A percentile compares a stretch with the other conserved stretches of the same genome.
Evolutionary conservation across 2,113 vertebrate genomes (phyloP).

Genomic region (Tachysurus fulvidraco): DNA sequence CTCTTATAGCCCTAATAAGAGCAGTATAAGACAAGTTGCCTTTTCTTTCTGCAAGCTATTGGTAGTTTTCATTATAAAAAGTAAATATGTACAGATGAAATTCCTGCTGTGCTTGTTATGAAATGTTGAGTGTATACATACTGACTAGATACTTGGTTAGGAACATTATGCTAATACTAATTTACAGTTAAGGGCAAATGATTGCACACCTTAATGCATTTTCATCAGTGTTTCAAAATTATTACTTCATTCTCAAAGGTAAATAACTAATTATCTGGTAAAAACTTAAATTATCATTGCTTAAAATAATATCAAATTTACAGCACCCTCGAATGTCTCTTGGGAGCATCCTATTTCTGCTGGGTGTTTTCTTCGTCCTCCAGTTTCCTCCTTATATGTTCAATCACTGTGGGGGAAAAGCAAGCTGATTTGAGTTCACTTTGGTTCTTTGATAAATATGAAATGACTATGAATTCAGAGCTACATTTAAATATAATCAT

Average conservation of each 20-base stretch:
- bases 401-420: conserved; percentile 40
- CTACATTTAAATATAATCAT: neutral
- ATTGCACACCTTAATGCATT: neutral
- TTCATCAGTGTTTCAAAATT: neutral
- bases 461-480: neutral
- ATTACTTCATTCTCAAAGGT: neutral
- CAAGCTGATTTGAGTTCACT: neutral
- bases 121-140: neutral
- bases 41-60: no score
- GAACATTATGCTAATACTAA: neutral
- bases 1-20: neutral
- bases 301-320: neutral
- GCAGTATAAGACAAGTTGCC: no score
- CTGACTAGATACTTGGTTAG: neutral
- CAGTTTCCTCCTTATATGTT: conserved; percentile 46
- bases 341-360: neutral
- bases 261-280: neutral
- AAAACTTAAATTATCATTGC: neutral
- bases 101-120: neutral
- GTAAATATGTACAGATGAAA: neutral
- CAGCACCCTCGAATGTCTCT: no score
- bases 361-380: conserved; percentile 45
- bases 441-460: neutral
- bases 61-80: neutral
- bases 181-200: neutral